Percentiles rank a stretch among this genome's conserved stretches.
These are phyloP conservation scores for Brotogeris chrysoptera DNA, from an alignment of 2,797 vertebrate species.

Conservation along the genomic window DNA sequence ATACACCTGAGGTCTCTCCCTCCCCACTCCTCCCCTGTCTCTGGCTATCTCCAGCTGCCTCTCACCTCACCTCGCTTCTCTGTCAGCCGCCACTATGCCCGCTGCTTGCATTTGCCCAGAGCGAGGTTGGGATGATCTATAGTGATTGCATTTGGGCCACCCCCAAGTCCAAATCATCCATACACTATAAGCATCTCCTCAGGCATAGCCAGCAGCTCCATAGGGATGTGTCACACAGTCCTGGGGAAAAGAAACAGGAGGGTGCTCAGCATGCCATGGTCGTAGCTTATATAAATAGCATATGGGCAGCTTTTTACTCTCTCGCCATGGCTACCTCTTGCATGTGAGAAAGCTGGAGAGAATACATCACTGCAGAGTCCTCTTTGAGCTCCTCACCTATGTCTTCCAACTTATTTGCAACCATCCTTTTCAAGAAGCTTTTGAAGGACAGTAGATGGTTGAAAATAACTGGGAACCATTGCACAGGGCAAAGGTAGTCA, in stretches of 20 bases:
- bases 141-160: not conserved
- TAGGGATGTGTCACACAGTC: rapidly evolving
- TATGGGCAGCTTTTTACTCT: not conserved
- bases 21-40: not conserved
- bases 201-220: not conserved
- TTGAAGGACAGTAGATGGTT: not conserved
- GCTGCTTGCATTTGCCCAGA: not conserved
- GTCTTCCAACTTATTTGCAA: not conserved
- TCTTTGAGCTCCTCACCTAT: not conserved
- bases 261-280: rapidly evolving
- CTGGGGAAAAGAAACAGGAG: not conserved
- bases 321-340: not conserved
- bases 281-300: not conserved
- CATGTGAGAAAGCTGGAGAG: not conserved
- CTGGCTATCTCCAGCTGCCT: not conserved
- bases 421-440: not conserved
- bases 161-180: not conserved
- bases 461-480: not conserved
- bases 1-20: no score
- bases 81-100: not conserved
- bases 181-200: not conserved
- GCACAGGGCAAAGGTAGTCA: not conserved
- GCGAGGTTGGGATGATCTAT: rapidly evolving
- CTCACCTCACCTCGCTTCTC: not conserved
- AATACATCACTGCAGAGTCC: not conserved